Conservation (phyloP, 2,888 invertebrate genomes). For the Drosophila pegasa region DNA sequence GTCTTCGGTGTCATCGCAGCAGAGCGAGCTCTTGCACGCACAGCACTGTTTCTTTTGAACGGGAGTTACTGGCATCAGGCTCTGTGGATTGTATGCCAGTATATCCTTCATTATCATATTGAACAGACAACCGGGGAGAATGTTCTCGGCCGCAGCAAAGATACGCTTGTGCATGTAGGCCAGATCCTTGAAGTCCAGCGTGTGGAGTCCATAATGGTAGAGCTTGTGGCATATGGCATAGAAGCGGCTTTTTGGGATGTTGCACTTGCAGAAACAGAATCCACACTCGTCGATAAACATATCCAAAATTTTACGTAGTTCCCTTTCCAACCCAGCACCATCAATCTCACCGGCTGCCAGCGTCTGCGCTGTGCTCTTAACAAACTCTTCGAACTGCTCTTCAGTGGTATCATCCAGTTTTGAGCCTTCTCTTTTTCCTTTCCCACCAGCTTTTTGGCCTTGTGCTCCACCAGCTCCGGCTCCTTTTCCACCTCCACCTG, state of each 20-base stretch:
- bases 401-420: conserved; percentile 44
- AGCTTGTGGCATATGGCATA: conserved; percentile 81
- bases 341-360: conserved; percentile 66
- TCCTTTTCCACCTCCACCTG: background rate
- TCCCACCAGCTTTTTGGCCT: background rate
- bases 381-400: conserved; percentile 66
- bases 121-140: conserved; percentile 77
- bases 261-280: conserved; percentile 76
- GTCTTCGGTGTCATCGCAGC: conserved; percentile 77
- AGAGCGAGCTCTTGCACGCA: conserved; percentile 72
- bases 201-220: conserved; percentile 77
- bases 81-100: conserved; percentile 34
- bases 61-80: background rate
- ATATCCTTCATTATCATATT: conserved; percentile 71
- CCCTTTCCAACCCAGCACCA: conserved; percentile 73
- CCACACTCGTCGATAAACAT: conserved; percentile 78
- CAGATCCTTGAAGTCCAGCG: conserved; percentile 76
- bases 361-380: conserved; percentile 60
- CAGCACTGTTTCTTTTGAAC: conserved; percentile 68
- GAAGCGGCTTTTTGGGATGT: conserved; percentile 74
- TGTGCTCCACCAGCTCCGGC: background rate
- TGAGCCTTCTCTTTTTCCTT: conserved; percentile 6
- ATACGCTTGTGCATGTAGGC: conserved; percentile 81
- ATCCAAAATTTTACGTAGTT: conserved; percentile 77
- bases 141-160: conserved; percentile 74